phyloP scores from a whole-genome alignment of 2,888 invertebrate genomes.

The Drosophila limbata region DNA sequence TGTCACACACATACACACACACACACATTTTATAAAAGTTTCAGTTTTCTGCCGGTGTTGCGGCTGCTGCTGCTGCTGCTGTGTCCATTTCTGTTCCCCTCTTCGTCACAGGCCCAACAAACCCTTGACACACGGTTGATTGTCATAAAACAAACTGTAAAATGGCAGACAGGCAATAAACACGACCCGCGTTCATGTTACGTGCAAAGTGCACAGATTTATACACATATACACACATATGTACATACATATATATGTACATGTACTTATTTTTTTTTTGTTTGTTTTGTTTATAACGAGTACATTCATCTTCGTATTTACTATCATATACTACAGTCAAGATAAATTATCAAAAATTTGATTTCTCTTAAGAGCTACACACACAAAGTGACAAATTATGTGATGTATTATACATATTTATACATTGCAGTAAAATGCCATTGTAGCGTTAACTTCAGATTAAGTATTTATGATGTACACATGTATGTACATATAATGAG shows the following conservation, averaged over 20 bases:
- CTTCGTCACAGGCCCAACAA: neutral
- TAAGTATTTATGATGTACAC: neutral
- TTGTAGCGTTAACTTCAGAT: conserved; percentile 1
- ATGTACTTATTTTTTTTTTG: conserved; percentile 27
- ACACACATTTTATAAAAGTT: conserved; percentile 26
- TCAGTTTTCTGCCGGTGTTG: conserved; percentile 14
- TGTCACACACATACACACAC: conserved; percentile 4
- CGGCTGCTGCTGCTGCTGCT: neutral
- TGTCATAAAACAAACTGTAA: conserved; percentile 54
- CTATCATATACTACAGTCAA: conserved; percentile 26
- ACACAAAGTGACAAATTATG: conserved; percentile 16
- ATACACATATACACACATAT: conserved; percentile 13
- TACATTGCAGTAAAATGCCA: conserved; percentile 4
- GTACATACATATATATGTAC: conserved; percentile 4
- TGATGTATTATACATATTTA: neutral
- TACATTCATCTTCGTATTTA: conserved; percentile 20
- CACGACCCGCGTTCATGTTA: conserved; percentile 42
- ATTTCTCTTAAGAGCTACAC: conserved; percentile 11
- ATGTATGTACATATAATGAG: neutral
- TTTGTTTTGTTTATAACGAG: conserved; percentile 30
- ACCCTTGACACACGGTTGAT: conserved; percentile 46
- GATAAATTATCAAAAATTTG: conserved; percentile 37
- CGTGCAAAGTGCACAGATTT: conserved; percentile 60
- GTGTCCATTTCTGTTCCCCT: neutral
- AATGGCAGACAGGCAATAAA: conserved; percentile 54